Percentiles rank a stretch among this genome's conserved stretches.
These are phyloP conservation scores for Scelioninae gen. 1 DNA, from an alignment of 2,888 invertebrate species.

Conservation along the genomic window DNA sequence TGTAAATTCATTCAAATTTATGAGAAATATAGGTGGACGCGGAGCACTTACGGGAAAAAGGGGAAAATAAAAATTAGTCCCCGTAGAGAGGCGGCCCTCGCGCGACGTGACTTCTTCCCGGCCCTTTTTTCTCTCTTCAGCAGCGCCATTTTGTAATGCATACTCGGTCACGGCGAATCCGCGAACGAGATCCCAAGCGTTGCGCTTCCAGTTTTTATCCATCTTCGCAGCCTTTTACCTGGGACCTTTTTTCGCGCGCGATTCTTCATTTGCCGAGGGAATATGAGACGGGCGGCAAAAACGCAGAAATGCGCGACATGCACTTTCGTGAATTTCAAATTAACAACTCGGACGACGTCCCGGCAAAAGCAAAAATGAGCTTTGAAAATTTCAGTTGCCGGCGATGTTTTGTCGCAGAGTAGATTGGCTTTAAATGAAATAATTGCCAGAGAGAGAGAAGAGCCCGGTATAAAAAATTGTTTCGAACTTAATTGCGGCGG, in stretches of 20 bases:
- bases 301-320: constrained; percentile 45
- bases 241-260: constrained; percentile 52
- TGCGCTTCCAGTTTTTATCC: constrained; percentile 69
- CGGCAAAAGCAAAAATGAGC: constrained; percentile 27
- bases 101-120: constrained; percentile 78
- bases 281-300: constrained; percentile 46
- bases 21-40: constrained; percentile 85
- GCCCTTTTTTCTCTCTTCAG: constrained; percentile 71
- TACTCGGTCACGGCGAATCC: constrained; percentile 71
- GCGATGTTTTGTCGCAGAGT: constrained; percentile 19
- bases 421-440: constrained; percentile 41
- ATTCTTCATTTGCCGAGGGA: constrained; percentile 52
- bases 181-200: constrained; percentile 70
- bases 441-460: too few species aligned
- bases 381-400: constrained; percentile 16
- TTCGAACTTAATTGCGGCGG: constrained; percentile 58
- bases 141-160: constrained; percentile 75
- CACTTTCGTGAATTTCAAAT: constrained; percentile 57
- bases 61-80: constrained; percentile 84
- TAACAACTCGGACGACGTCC: constrained; percentile 29
- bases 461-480: constrained; percentile 37
- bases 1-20: constrained; percentile 85
- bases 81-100: constrained; percentile 78
- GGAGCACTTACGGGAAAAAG: constrained; percentile 83
- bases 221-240: constrained; percentile 61